Percentiles rank a stretch among this genome's conserved stretches.
Evolutionary conservation across 2,113 vertebrate species (phyloP).

Genomic region (Ptychochromis oligacanthus): DNA sequence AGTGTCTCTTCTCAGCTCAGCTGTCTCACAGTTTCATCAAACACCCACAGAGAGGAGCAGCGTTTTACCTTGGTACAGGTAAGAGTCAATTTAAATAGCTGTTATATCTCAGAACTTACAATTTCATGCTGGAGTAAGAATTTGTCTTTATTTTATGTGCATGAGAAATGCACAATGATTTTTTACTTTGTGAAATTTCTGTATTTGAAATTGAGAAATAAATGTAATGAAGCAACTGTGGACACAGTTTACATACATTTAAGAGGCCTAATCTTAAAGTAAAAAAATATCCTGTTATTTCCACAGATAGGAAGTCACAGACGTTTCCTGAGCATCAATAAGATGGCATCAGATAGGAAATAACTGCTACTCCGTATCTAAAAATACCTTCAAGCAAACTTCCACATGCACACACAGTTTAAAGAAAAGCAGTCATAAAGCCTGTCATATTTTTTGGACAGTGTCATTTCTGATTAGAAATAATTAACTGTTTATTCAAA

Average conservation of each 20-base stretch:
- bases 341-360: neutral
- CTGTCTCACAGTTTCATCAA: neutral
- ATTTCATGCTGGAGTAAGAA: neutral
- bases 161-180: neutral
- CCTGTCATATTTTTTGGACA: neutral
- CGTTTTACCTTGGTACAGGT: conserved; percentile 46
- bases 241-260: neutral
- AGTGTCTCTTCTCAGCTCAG: conserved; percentile 29
- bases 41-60: neutral
- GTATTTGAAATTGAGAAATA: neutral
- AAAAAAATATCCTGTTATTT: neutral
- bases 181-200: neutral
- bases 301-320: neutral
- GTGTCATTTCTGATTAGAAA: neutral
- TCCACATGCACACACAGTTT: neutral
- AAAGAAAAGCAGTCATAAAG: neutral
- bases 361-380: neutral
- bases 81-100: conserved; percentile 4
- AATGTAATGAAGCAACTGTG: neutral
- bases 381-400: neutral
- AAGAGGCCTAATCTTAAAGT: neutral
- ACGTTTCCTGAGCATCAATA: neutral
- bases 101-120: neutral
- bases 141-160: neutral
- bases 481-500: neutral